Conservation (phyloP, 2,113 vertebrate species). For the Odocoileus hemionus region DNA sequence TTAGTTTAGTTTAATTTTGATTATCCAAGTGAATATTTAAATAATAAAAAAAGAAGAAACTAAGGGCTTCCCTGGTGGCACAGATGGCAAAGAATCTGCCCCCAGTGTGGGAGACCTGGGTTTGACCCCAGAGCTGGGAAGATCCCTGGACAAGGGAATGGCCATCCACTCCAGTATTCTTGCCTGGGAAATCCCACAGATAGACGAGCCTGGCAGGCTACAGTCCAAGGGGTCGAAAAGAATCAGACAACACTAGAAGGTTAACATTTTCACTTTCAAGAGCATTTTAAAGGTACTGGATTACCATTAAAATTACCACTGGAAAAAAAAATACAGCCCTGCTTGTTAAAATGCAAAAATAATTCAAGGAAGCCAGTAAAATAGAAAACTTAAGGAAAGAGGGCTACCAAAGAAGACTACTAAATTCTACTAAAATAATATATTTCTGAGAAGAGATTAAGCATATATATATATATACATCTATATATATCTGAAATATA, state of each 20-base stretch:
- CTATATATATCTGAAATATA: neutral
- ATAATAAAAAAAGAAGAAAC: neutral
- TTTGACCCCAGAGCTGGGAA: neutral
- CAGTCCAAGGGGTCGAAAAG: neutral
- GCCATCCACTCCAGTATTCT: accelerated
- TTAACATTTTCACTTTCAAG: neutral
- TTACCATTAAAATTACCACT: neutral
- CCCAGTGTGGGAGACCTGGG: neutral
- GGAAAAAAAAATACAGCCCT: neutral
- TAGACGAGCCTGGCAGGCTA: neutral
- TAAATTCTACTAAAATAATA: neutral
- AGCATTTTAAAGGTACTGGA: neutral
- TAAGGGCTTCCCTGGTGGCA: neutral
- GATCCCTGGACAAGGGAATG: neutral
- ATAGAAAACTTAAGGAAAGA: neutral
- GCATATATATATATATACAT: no score
- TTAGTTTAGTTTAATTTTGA: neutral
- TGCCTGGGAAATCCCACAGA: neutral
- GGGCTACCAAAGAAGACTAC: neutral
- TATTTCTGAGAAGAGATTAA: neutral
- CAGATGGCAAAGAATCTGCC: neutral
- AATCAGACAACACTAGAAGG: neutral
- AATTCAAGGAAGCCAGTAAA: neutral
- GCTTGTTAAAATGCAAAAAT: neutral
- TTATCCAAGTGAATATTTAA: neutral